Evolutionary conservation across 1,140 invertebrate species (phyloP), one percentile per base, ranked within the genome.

Genomic region (Sminthurides bifidus): DNA sequence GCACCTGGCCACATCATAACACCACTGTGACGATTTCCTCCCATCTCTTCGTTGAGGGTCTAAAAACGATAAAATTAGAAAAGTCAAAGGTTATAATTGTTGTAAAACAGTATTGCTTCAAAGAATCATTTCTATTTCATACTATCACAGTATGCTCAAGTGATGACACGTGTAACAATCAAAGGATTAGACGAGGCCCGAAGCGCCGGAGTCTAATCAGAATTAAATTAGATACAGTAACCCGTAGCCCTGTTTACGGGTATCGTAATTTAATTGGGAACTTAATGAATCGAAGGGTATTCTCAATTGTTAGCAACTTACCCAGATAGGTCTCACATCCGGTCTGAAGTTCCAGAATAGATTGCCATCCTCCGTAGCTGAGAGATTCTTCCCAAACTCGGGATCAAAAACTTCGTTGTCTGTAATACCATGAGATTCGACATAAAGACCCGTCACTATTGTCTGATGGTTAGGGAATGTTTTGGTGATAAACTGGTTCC

Each of bases 381-480:
- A 59, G 44, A 77, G 71, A 0, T 58, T 68, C 37, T 70, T 69
- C 19, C 76, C 72, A 6, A 70, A 69, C 1, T 67, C 62, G 2
- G 72, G 70, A 68, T 85, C 81, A 64, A 76, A 85, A 67, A 80
- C 76, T 29, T 67, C 67, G 68, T 82, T 87, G 52, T 76, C 79
- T 3, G 83, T 66, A 49, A 88, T 80, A 5, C 84, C 85, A 71
- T 88, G 85, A 49, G 68, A 74, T 68, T 86, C 84, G 0, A 79
- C 73, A 65, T 81, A 84, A 17, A 86, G 65, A 17, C 85, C 85
- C 15, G 86, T 89, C 0, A 78, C 81, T 35, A 89, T 80, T 0
- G 81, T 77, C 64, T 82, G 82, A 71, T 88, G 85, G 71, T 87
- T 87, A 1, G 83, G 81, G 67, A 84, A 84, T 1, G 85, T 90